phyloP scores from a whole-genome alignment of 2,888 invertebrate species.

The Choristoneura rosaceana region DNA sequence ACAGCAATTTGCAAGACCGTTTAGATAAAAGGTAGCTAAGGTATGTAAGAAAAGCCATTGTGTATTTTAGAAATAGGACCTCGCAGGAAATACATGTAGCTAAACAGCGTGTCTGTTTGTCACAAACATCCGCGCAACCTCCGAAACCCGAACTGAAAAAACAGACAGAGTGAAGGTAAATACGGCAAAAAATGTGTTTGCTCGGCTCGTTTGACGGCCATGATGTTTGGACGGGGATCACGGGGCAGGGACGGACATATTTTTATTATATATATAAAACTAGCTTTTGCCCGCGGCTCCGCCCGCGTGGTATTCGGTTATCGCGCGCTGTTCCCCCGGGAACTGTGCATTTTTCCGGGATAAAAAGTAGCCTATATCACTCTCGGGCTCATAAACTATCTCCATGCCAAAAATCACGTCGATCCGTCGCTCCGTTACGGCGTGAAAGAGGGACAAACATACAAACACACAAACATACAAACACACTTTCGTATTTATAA shows the following conservation, averaged over 20 bases:
- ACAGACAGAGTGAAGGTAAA: conserved; percentile 42
- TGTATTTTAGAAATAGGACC: conserved; percentile 18
- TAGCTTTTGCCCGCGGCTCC: no score
- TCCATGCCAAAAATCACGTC: no score
- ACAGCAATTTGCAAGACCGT: background rate
- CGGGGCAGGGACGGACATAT: background rate
- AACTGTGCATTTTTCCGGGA: no score
- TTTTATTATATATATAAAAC: no score
- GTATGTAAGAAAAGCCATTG: background rate
- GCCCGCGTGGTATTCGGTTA: no score
- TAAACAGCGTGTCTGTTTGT: conserved; percentile 27
- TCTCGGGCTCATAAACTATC: no score
- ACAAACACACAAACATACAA: no score
- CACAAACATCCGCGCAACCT: conserved; percentile 34
- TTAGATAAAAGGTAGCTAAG: background rate
- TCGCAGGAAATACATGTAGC: conserved; percentile 11
- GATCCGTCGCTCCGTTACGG: no score
- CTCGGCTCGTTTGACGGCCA: conserved; percentile 10
- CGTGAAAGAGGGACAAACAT: no score
- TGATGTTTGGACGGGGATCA: background rate
- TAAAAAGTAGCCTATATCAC: no score
- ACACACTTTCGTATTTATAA: no score
- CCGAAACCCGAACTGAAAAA: conserved; percentile 40
- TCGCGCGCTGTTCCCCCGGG: no score
- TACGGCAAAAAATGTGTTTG: conserved; percentile 39